Conservation (phyloP, 2,888 invertebrate genomes). For the Callyntrura sp. region DNA sequence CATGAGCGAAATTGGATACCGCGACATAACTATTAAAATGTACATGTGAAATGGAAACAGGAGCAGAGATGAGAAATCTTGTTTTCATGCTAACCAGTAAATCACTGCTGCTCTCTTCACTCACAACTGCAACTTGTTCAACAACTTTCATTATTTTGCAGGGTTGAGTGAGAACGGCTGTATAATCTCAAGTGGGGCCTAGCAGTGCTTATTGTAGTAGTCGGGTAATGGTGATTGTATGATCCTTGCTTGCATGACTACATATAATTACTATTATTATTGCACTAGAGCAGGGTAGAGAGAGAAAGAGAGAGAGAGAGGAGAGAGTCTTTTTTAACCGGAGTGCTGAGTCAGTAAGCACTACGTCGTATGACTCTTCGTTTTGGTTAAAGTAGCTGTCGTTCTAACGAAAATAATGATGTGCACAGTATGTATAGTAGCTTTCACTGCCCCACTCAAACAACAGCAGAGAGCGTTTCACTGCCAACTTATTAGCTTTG, state of each 20-base stretch:
- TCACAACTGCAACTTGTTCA: not conserved
- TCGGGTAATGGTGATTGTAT: not conserved
- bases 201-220: not conserved
- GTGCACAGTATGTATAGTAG: conserved; percentile 8
- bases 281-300: conserved; percentile 27
- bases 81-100: conserved; percentile 8
- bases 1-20: not conserved
- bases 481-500: not conserved
- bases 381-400: conserved; percentile 15
- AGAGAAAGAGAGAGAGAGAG: too few relatives aligned
- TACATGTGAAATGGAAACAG: not conserved
- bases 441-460: conserved; percentile 3
- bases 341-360: too few relatives aligned
- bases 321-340: not conserved
- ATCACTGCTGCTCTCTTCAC: conserved; percentile 19
- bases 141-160: conserved; percentile 2
- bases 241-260: conserved; percentile 24
- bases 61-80: not conserved
- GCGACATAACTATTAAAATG: not conserved
- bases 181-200: not conserved
- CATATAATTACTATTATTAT: not conserved
- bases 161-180: not conserved
- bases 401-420: conserved; percentile 3
- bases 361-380: too few relatives aligned
- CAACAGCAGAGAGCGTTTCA: too few relatives aligned